Percentiles rank a stretch among this genome's conserved stretches.
These are phyloP conservation scores for Hafferia zeledoni DNA, from an alignment of 2,797 vertebrate genomes.

Conservation along the genomic window DNA sequence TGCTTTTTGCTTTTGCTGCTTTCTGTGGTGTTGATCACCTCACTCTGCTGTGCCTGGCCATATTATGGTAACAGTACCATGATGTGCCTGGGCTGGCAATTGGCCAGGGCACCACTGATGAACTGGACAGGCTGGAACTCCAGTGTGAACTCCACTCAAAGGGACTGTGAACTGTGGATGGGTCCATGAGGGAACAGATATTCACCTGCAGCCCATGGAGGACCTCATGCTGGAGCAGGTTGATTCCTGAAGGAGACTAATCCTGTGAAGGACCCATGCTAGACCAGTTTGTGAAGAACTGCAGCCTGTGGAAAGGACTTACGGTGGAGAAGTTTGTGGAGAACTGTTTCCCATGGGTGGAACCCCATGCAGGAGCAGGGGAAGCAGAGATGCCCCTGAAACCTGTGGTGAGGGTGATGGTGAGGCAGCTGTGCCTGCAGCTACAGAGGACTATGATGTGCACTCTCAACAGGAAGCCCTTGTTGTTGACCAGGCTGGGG, in stretches of 20 bases:
- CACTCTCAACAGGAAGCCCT: background rate
- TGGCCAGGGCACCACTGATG: background rate
- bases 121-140: background rate
- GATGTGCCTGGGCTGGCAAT: background rate
- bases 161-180: background rate
- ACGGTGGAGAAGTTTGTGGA: accelerated
- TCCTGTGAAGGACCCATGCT: background rate
- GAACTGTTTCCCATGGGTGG: background rate
- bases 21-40: background rate
- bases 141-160: background rate
- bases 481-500: background rate
- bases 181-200: background rate
- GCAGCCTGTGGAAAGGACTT: background rate
- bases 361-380: background rate
- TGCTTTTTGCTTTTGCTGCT: background rate
- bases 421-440: background rate
- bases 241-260: background rate
- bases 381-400: background rate
- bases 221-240: background rate
- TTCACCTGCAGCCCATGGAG: background rate
- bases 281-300: background rate
- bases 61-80: background rate
- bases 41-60: background rate
- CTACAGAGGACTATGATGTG: background rate
- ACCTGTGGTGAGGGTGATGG: background rate